phyloP scores from a whole-genome alignment of 1,140 invertebrate genomes.

The Euwallacea fornicatus region DNA sequence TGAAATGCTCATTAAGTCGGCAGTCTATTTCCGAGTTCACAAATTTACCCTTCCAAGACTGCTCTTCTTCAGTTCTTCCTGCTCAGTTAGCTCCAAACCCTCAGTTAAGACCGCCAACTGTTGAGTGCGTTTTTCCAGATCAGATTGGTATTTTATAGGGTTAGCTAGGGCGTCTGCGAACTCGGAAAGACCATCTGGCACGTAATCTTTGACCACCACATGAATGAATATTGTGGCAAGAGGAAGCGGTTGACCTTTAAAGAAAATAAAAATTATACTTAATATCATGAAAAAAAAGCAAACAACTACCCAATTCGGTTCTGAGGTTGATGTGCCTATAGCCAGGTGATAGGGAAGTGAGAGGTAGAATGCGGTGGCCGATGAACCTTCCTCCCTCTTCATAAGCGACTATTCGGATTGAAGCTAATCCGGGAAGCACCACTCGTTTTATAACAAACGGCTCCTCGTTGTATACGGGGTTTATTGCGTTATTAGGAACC shows the following conservation, averaged over 20 bases:
- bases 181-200: conserved; percentile 91
- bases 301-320: conserved; percentile 77
- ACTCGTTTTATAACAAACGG: conserved; percentile 99
- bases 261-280: not conserved
- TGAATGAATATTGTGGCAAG: conserved; percentile 89
- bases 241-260: conserved; percentile 73
- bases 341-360: conserved; percentile 94
- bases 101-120: conserved; percentile 90
- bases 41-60: conserved; percentile 38
- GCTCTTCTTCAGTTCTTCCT: conserved; percentile 40
- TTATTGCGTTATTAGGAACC: conserved; percentile 94
- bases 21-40: no score
- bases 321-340: conserved; percentile 85
- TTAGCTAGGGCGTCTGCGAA: conserved; percentile 96
- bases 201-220: conserved; percentile 95
- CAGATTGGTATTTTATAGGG: conserved; percentile 95
- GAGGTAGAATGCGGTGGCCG: conserved; percentile 93
- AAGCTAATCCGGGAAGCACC: conserved; percentile 95
- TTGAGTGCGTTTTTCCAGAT: conserved; percentile 87
- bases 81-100: conserved; percentile 61
- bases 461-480: conserved; percentile 94
- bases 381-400: conserved; percentile 94
- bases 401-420: conserved; percentile 92
- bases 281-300: not conserved
- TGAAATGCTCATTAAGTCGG: not conserved